Percentiles rank a stretch among this genome's conserved stretches.
Evolutionary conservation across 53 echinoderm and acorn worm species (phyloP).

Genomic region (Arbacia lixula): DNA sequence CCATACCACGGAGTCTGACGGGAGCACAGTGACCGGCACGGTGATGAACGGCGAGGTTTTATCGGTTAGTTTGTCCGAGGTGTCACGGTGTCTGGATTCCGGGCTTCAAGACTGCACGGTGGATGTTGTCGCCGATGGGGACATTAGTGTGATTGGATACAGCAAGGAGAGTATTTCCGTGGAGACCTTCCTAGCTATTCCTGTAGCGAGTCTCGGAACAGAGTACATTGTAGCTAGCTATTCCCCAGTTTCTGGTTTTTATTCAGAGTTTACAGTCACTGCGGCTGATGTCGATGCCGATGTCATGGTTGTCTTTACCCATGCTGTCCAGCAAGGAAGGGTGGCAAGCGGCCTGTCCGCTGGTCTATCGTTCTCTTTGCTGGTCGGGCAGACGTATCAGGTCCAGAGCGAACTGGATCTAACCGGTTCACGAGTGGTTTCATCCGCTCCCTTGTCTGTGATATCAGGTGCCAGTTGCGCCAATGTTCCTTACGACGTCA

Average conservation of each 20-base stretch:
- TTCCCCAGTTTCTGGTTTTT: conserved; percentile 51
- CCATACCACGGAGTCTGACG: neutral
- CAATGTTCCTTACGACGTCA: conserved; percentile 53
- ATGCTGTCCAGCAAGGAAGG: neutral
- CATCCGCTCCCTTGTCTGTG: conserved; percentile 70
- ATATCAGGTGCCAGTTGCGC: conserved; percentile 71
- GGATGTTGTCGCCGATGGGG: conserved; percentile 1
- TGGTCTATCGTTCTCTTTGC: conserved; percentile 51
- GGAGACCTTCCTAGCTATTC: conserved; percentile 71
- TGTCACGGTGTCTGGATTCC: conserved; percentile 38
- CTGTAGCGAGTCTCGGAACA: conserved; percentile 62
- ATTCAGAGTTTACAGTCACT: conserved; percentile 70
- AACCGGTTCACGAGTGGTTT: conserved; percentile 63
- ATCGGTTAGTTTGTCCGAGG: neutral
- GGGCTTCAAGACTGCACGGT: conserved; percentile 54
- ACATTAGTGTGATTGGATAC: conserved; percentile 32
- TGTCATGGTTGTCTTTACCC: conserved; percentile 52
- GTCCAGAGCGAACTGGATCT: conserved; percentile 72
- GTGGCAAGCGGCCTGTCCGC: neutral
- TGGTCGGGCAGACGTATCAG: conserved; percentile 64
- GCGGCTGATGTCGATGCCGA: conserved; percentile 39
- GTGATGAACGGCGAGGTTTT: neutral
- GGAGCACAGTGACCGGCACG: neutral
- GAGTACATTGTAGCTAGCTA: conserved; percentile 82
- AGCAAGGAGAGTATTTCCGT: conserved; percentile 64